phyloP scores from a whole-genome alignment of 92 coral and sea anemone species.

The Pocillopora grandis region DNA sequence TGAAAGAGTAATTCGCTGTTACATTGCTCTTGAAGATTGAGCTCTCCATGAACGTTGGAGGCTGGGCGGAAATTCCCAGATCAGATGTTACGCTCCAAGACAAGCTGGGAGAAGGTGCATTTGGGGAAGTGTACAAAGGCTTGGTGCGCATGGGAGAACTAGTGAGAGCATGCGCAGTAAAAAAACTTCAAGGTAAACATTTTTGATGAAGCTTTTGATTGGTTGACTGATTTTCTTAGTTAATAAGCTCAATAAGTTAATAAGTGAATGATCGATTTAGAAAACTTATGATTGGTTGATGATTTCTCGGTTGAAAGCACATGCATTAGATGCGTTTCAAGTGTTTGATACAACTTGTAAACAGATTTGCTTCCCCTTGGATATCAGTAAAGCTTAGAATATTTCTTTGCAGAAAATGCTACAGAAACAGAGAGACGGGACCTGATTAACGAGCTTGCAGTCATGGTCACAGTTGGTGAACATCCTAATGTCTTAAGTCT shows the following conservation, averaged over 20 bases:
- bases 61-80: constrained; percentile 16
- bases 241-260: no score
- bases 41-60: background rate
- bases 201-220: background rate
- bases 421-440: constrained; percentile 9
- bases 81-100: constrained; percentile 5
- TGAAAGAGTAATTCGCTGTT: no score
- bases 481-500: constrained; percentile 26
- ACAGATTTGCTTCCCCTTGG: background rate
- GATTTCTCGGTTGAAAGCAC: background rate
- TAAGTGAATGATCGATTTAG: no score
- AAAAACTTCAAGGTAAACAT: constrained; percentile 19
- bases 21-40: background rate
- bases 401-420: constrained; percentile 53
- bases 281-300: no score
- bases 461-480: constrained; percentile 22
- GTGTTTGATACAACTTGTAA: background rate
- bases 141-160: background rate
- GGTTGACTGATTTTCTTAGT: no score
- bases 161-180: background rate
- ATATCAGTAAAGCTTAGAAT: background rate
- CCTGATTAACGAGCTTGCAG: constrained; percentile 7
- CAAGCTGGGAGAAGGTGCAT: constrained; percentile 28
- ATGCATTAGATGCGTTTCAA: background rate
- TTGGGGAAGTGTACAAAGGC: constrained; percentile 20